Evolutionary conservation across 1,140 invertebrate genomes (phyloP).

Genomic region (Panulirus ornatus): DNA sequence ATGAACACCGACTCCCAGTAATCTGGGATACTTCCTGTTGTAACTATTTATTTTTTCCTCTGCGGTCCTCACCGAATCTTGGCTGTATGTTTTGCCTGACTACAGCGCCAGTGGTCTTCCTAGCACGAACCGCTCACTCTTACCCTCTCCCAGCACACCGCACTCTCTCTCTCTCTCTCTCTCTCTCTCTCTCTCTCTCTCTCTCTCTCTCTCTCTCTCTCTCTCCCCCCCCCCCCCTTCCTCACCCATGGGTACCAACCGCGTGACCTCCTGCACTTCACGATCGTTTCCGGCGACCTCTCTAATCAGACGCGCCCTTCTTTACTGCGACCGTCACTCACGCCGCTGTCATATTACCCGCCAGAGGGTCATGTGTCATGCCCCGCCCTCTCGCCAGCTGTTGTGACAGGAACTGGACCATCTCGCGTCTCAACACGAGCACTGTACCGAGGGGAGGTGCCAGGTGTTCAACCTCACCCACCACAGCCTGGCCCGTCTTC

Average conservation of each 20-base stretch:
- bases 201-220: slow-evolving; percentile 11
- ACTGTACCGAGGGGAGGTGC: neutral
- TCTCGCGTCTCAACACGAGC: neutral
- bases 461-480: no score
- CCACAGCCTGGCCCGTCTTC: neutral
- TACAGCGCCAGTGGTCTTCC: neutral
- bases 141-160: neutral
- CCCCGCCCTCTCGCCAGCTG: no score
- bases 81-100: neutral
- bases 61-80: neutral
- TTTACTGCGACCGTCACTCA: neutral
- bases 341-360: neutral
- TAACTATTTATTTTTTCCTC: neutral
- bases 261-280: slow-evolving; percentile 5
- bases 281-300: neutral
- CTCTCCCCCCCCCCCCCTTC: neutral
- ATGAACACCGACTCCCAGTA: neutral
- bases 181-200: slow-evolving; percentile 17
- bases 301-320: neutral
- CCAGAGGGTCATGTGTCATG: no score
- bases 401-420: neutral
- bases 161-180: no score
- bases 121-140: neutral
- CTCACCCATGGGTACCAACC: neutral
- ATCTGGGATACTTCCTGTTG: neutral